phyloP scores from a whole-genome alignment of 2,797 vertebrate species.

The Anabas testudineus region DNA sequence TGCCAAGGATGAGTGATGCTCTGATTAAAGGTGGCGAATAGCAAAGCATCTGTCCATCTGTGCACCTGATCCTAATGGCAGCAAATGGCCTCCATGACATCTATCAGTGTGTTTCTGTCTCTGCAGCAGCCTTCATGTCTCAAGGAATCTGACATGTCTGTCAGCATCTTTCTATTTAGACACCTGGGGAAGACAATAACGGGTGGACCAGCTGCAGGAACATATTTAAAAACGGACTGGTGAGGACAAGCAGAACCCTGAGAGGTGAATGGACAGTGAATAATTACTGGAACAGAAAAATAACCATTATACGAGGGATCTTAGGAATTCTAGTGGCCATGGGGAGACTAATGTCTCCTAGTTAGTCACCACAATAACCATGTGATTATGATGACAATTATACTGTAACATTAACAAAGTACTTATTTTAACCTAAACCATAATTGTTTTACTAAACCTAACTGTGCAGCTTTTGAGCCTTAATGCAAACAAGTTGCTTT shows the following conservation, averaged over 20 bases:
- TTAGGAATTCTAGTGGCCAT: too few species aligned
- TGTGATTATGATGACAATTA: too few species aligned
- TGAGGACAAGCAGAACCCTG: slow-evolving; percentile 6
- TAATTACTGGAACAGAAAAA: neutral
- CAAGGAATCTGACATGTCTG: slow-evolving; percentile 53
- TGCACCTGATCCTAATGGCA: slow-evolving; percentile 61
- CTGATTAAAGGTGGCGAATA: slow-evolving; percentile 55
- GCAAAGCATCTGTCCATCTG: slow-evolving; percentile 41
- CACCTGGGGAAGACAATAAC: slow-evolving; percentile 57
- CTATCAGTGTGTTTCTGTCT: slow-evolving; percentile 28
- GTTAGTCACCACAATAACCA: too few species aligned
- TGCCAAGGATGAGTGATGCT: slow-evolving; percentile 51
- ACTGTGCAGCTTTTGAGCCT: too few species aligned
- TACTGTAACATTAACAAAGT: too few species aligned
- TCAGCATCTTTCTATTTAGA: slow-evolving; percentile 65
- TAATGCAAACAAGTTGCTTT: too few species aligned
- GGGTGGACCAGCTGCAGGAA: slow-evolving; percentile 65
- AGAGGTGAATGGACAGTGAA: slow-evolving; percentile 12
- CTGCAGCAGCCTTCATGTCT: slow-evolving; percentile 32
- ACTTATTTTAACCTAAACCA: too few species aligned
- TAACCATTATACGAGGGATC: too few species aligned
- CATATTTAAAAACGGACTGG: slow-evolving; percentile 12
- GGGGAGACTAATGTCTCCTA: too few species aligned
- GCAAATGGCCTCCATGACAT: slow-evolving; percentile 30
- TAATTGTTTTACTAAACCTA: too few species aligned